Conservation (phyloP, 2,888 invertebrate genomes). For the Diadegma fenestrale region DNA sequence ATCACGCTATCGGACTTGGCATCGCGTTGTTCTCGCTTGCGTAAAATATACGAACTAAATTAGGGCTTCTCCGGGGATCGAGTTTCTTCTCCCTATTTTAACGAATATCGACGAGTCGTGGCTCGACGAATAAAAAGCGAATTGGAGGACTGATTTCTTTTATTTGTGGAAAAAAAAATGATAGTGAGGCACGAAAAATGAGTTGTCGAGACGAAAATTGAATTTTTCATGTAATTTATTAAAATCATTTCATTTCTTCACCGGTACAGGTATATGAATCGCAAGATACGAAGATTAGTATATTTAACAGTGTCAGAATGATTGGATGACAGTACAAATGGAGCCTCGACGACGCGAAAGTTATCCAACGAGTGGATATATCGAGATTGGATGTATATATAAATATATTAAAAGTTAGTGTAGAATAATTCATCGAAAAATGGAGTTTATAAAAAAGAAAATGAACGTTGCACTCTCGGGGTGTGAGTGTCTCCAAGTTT, state of each 20-base stretch:
- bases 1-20: slow-evolving; percentile 43
- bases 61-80: neutral
- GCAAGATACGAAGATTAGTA: slow-evolving; percentile 51
- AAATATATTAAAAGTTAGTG: slow-evolving; percentile 61
- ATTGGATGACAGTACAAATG: slow-evolving; percentile 57
- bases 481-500: slow-evolving; percentile 33
- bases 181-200: neutral
- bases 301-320: slow-evolving; percentile 53
- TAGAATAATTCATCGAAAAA: slow-evolving; percentile 64
- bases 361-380: slow-evolving; percentile 39
- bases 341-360: slow-evolving; percentile 39
- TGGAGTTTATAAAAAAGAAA: slow-evolving; percentile 60
- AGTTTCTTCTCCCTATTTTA: slow-evolving; percentile 7
- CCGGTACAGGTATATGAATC: slow-evolving; percentile 59
- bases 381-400: slow-evolving; percentile 44
- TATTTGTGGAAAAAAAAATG: neutral
- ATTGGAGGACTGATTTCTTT: neutral
- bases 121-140: neutral
- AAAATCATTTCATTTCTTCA: slow-evolving; percentile 51
- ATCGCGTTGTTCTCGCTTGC: slow-evolving; percentile 9
- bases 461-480: slow-evolving; percentile 12
- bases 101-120: neutral
- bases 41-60: slow-evolving; percentile 34
- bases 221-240: slow-evolving; percentile 57
- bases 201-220: neutral